Evolutionary conservation across 2,113 vertebrate genomes (phyloP).

Genomic region (Notechis scutatus): DNA sequence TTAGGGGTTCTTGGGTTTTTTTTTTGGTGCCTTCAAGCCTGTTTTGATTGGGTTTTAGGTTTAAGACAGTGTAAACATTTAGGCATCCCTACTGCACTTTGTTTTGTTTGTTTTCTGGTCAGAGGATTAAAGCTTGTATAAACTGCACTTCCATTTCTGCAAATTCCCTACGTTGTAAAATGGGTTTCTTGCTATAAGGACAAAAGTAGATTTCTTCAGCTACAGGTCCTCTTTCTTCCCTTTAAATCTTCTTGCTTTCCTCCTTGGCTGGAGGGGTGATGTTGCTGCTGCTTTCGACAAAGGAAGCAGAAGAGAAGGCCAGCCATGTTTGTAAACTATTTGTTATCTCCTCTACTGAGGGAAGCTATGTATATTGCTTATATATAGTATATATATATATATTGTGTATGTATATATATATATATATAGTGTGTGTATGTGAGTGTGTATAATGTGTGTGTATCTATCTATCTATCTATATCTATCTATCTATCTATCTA

Average conservation of each 20-base stretch:
- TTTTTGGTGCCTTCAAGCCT: not conserved
- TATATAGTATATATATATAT: too few relatives aligned
- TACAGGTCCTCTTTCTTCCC: not conserved
- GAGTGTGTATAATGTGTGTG: too few relatives aligned
- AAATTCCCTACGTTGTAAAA: not conserved
- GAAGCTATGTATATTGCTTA: accelerated
- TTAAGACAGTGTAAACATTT: not conserved
- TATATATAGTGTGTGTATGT: too few relatives aligned
- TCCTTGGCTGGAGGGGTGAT: not conserved
- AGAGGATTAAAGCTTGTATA: slow-evolving; percentile 14
- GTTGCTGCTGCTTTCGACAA: not conserved
- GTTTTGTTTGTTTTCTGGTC: not conserved
- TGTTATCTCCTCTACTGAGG: not conserved
- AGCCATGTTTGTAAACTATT: accelerated
- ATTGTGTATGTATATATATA: too few relatives aligned
- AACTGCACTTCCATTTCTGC: not conserved
- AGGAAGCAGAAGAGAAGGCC: not conserved
- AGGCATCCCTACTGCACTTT: not conserved
- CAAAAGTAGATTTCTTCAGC: not conserved
- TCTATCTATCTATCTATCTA: too few relatives aligned
- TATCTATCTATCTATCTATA: too few relatives aligned
- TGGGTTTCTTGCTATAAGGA: not conserved
- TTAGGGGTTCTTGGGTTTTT: not conserved
- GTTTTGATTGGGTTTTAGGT: not conserved
- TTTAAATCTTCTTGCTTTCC: not conserved